Conservation (phyloP, 2,888 invertebrate genomes). For the Oxycera nigricornis region DNA sequence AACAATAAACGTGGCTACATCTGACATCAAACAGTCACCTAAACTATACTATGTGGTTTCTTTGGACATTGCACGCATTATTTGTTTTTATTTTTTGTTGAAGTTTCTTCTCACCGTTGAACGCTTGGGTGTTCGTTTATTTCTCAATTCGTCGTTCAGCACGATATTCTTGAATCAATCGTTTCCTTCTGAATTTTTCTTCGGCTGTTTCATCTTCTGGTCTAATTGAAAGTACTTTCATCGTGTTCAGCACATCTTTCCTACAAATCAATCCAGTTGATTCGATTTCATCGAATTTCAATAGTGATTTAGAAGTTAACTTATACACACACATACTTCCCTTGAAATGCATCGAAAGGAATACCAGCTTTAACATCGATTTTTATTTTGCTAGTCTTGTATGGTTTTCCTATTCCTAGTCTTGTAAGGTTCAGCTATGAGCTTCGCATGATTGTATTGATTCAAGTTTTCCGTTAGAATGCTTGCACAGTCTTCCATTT, state of each 20-base stretch:
- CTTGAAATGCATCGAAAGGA: slow-evolving; percentile 71
- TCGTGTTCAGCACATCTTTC: slow-evolving; percentile 71
- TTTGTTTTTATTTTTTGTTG: slow-evolving; percentile 81
- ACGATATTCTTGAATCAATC: slow-evolving; percentile 78
- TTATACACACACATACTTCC: too few species aligned
- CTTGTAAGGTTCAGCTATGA: slow-evolving; percentile 75
- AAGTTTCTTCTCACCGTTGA: slow-evolving; percentile 84
- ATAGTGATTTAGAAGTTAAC: slow-evolving; percentile 74
- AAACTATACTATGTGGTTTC: slow-evolving; percentile 67
- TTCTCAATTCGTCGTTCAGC: slow-evolving; percentile 80
- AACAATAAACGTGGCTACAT: too few species aligned
- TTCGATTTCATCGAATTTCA: slow-evolving; percentile 67
- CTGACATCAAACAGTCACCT: too few species aligned
- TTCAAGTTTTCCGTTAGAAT: slow-evolving; percentile 90
- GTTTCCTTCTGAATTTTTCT: slow-evolving; percentile 79
- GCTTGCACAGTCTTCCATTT: slow-evolving; percentile 91
- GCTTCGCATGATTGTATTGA: slow-evolving; percentile 89
- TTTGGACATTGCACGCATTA: slow-evolving; percentile 76
- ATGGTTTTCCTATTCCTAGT: slow-evolving; percentile 71
- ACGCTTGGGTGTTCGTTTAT: slow-evolving; percentile 81
- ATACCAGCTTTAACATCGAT: slow-evolving; percentile 78
- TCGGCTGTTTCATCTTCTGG: slow-evolving; percentile 80
- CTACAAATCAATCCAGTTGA: slow-evolving; percentile 61
- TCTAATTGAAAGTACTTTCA: slow-evolving; percentile 73
- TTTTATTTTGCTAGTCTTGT: slow-evolving; percentile 68